Conservation (phyloP, 2,113 vertebrate species). For the Lathamus discolor region DNA sequence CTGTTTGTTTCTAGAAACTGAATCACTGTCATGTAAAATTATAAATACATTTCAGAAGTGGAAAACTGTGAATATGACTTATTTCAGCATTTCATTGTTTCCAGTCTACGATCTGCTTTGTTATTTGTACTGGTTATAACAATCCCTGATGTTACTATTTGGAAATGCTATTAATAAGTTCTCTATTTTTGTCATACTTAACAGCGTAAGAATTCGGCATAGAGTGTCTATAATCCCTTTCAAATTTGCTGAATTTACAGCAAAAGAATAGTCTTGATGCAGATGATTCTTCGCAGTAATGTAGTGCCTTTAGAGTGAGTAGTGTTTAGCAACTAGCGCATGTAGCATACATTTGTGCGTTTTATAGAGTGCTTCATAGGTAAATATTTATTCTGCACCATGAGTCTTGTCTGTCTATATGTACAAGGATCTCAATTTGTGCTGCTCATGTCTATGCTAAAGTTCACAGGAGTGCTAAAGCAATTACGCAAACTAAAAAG, state of each 20-base stretch:
- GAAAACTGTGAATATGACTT: constrained; percentile 4
- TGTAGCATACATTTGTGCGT: constrained; percentile 56
- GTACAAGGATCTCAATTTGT: constrained; percentile 25
- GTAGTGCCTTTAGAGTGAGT: constrained; percentile 37
- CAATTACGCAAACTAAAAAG: neutral
- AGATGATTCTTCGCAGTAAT: neutral
- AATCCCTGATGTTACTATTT: constrained; percentile 10
- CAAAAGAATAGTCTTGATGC: constrained; percentile 14
- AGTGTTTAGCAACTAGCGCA: constrained; percentile 13
- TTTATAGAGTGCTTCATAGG: constrained; percentile 45
- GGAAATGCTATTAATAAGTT: constrained; percentile 39
- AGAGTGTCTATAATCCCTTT: constrained; percentile 1
- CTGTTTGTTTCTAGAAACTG: neutral
- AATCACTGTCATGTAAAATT: neutral
- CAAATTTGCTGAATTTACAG: constrained; percentile 45
- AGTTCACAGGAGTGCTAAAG: constrained; percentile 69
- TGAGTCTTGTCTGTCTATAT: constrained; percentile 59
- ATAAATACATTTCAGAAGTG: neutral
- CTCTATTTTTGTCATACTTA: constrained; percentile 21
- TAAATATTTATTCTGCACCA: constrained; percentile 39
- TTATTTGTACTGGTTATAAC: constrained; percentile 11
- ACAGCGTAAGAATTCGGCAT: constrained; percentile 18
- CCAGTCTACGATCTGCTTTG: constrained; percentile 11
- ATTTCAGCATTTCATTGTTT: constrained; percentile 39
- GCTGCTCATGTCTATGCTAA: constrained; percentile 70